Base-by-base conservation (phyloP, 92 coral and sea anemone genomes). In the Heliopora coerulea region DNA sequence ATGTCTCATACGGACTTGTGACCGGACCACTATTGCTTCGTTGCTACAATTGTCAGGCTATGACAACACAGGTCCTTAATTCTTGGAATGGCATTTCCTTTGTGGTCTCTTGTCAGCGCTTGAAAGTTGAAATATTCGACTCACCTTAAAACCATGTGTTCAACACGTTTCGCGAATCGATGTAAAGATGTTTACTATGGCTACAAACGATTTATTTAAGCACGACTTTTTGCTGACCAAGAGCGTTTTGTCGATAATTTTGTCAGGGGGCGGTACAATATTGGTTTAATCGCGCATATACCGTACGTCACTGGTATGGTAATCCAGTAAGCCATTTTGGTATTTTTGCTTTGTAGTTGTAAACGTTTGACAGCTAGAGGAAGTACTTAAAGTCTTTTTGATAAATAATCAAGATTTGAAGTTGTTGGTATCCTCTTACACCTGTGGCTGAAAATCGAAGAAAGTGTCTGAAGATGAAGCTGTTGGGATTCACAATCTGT, bases 301-400 rank as follows among this genome's bases (percentile, higher is more conserved):
- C 32, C 20, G 30, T 27, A 40, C 59, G 59, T 48, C 58, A 67
- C 25, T 41, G 56, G 19, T 25, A 2, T 46, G 6, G 15, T 67
- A 67, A 67, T 67, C 74, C 13, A 14, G 39, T 67, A 67, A 67
- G 74, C 74, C 0, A 59, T 67, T 46, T 20, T 17, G 19, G 74
- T 35, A 56, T 27, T 21, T 24, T 6, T 1, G 17, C 2, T 10
- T 21, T 24, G 33, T 44, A 20, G 10, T 35, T 11, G 11, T 25
- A 26, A 28, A 18, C 74, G 25, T 56, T 46, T 67, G 74, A 49
- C 74, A 67, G 58, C 32, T 8, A 44, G 37, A 67, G 74, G 74
- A 67, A 67, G 54, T 29, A 30, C 74, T 67, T 46, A 29, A 46
- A 48, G 30, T 44, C 42, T 10, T 30, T 49, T 67, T 46, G 58